Evolutionary conservation across 2,797 vertebrate genomes (phyloP).

Genomic region (Ataeniobius toweri): DNA sequence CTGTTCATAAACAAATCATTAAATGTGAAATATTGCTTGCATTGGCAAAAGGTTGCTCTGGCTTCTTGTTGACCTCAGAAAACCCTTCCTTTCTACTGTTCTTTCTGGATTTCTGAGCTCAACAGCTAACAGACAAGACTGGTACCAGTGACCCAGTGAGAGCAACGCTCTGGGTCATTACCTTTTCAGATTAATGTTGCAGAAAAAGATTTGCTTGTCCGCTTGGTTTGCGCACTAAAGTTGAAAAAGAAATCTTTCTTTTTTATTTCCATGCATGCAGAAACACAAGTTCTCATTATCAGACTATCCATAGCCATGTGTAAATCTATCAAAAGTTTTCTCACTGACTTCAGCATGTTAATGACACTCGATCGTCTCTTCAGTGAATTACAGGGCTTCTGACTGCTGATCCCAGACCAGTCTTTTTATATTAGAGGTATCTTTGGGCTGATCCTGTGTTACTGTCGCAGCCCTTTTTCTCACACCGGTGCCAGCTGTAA

Average conservation of each 20-base stretch:
- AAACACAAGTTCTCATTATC: slow-evolving; percentile 13
- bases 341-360: slow-evolving; percentile 37
- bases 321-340: neutral
- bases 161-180: slow-evolving; percentile 17
- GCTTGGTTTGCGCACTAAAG: slow-evolving; percentile 17
- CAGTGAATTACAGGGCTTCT: slow-evolving; percentile 39
- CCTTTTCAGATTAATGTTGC: neutral
- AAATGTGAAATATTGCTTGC: neutral
- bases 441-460: slow-evolving; percentile 21
- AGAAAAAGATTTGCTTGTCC: neutral
- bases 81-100: neutral
- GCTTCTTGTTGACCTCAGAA: neutral
- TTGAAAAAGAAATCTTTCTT: neutral
- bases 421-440: slow-evolving; percentile 48
- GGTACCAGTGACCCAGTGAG: slow-evolving; percentile 1
- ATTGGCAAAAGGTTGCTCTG: slow-evolving; percentile 11
- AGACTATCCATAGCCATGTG: slow-evolving; percentile 12
- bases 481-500: slow-evolving; percentile 31
- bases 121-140: slow-evolving; percentile 3
- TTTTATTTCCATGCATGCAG: slow-evolving; percentile 33
- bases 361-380: slow-evolving; percentile 16
- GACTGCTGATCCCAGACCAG: slow-evolving; percentile 25
- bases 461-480: slow-evolving; percentile 5
- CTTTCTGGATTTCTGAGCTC: slow-evolving; percentile 4
- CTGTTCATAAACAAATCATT: neutral